Conservation (phyloP, 2,797 vertebrate genomes). For the Spheniscus humboldti region DNA sequence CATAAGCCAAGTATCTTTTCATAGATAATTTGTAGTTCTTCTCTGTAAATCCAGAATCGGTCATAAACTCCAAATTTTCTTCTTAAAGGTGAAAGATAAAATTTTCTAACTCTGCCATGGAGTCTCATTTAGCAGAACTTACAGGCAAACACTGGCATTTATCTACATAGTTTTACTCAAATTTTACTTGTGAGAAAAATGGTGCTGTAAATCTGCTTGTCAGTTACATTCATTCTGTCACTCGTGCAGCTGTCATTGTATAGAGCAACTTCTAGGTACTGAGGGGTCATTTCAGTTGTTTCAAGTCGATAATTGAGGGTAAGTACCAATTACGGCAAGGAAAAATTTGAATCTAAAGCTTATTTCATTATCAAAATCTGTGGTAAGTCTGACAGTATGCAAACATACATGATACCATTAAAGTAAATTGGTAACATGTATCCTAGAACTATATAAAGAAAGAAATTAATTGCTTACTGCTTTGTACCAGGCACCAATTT, state of each 20-base stretch:
- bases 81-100: background rate
- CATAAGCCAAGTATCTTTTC: background rate
- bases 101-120: background rate
- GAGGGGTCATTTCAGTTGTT: background rate
- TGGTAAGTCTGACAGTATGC: background rate
- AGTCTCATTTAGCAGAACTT: background rate
- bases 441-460: background rate
- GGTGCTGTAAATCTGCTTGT: background rate
- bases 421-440: background rate
- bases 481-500: background rate
- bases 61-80: background rate
- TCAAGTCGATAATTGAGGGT: background rate
- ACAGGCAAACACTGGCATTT: background rate
- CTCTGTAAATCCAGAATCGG: background rate
- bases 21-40: background rate
- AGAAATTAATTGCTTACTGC: background rate
- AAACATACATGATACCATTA: background rate
- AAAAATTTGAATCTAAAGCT: background rate
- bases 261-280: background rate
- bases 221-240: background rate
- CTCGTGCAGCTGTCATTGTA: background rate
- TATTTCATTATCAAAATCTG: background rate
- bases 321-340: background rate
- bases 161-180: background rate
- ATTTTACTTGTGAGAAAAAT: background rate